phyloP scores from a whole-genome alignment of 2,797 vertebrate species.

The Sebastes steindachneri region DNA sequence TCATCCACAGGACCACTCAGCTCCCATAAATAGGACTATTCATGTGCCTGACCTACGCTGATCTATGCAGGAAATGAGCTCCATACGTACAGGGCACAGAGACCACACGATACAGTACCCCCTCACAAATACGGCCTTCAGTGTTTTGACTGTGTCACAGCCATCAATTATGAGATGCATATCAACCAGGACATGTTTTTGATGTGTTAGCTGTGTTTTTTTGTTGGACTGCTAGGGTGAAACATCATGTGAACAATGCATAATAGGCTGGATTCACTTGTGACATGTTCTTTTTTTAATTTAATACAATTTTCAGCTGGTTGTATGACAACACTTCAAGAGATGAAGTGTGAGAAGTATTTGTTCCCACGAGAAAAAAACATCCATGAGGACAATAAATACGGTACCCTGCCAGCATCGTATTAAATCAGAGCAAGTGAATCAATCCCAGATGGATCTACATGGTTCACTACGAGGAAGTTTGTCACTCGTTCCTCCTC shows the following conservation, averaged over 20 bases:
- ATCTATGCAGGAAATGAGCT: conserved; percentile 73
- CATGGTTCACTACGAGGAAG: not conserved
- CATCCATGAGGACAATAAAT: conserved; percentile 27
- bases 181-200: conserved; percentile 24
- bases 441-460: conserved; percentile 59
- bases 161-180: conserved; percentile 43
- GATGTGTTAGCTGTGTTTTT: conserved; percentile 14
- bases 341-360: conserved; percentile 5
- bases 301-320: not conserved
- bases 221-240: not conserved
- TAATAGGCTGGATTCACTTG: not conserved
- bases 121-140: conserved; percentile 42
- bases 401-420: not conserved
- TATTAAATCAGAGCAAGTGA: conserved; percentile 32
- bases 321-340: not conserved
- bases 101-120: conserved; percentile 47
- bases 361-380: not conserved
- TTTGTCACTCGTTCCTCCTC: conserved; percentile 41
- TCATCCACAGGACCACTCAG: conserved; percentile 38
- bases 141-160: conserved; percentile 52
- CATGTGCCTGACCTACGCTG: conserved; percentile 49
- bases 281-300: not conserved
- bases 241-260: not conserved
- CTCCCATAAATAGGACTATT: conserved; percentile 63
- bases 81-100: conserved; percentile 49